Percentiles rank a stretch among this genome's conserved stretches.
Evolutionary conservation across 2,888 invertebrate species (phyloP).

Genomic region (Mantis religiosa): DNA sequence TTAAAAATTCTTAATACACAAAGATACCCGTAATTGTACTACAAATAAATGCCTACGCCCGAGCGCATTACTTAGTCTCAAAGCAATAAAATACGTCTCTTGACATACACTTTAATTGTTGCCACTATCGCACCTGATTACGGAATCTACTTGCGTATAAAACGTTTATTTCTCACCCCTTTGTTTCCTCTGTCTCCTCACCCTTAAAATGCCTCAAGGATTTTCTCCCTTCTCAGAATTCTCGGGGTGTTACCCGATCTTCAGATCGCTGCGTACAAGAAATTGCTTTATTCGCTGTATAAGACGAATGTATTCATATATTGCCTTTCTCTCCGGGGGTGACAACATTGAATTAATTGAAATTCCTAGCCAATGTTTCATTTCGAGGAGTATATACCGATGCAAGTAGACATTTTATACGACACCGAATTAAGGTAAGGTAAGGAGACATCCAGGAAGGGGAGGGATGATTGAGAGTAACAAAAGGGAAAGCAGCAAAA

Average conservation of each 20-base stretch:
- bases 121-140: not conserved
- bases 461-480: not conserved
- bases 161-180: not conserved
- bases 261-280: not conserved
- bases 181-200: not conserved
- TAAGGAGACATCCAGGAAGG: not conserved
- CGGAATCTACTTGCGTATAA: not conserved
- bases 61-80: not conserved
- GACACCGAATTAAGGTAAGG: not conserved
- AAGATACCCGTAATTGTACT: too few relatives aligned
- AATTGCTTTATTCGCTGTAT: slow-evolving; percentile 1
- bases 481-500: not conserved
- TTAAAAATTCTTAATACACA: too few relatives aligned
- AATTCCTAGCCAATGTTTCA: not conserved
- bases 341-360: slow-evolving; percentile 15
- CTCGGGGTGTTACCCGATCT: not conserved
- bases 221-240: not conserved
- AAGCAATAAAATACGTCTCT: not conserved
- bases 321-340: not conserved
- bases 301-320: slow-evolving; percentile 13
- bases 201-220: not conserved
- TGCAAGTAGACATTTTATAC: not conserved
- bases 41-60: too few relatives aligned
- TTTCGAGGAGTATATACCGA: not conserved
- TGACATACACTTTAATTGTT: not conserved